A percentile compares a stretch with the other conserved stretches of the same genome.
These are phyloP conservation scores for Dendrophyllia cribrosa DNA, from an alignment of 64 coral and sea anemone genomes.

Conservation along the genomic window DNA sequence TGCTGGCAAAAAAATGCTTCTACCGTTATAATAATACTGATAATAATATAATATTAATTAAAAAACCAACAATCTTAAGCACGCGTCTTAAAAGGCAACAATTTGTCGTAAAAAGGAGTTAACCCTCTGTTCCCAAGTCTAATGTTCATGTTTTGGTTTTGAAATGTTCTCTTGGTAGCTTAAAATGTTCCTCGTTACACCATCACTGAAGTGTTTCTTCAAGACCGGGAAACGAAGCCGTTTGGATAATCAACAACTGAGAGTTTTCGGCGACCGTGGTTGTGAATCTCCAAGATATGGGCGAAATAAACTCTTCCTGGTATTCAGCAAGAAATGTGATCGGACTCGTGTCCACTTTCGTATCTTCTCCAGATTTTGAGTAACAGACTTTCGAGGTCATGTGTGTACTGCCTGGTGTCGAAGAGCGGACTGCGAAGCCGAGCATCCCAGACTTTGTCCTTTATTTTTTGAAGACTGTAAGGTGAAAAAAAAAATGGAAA, in stretches of 20 bases:
- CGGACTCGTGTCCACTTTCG: conserved; percentile 61
- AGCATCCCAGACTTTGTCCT: conserved; percentile 86
- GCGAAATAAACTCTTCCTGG: neutral
- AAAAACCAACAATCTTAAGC: neutral
- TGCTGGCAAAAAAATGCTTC: neutral
- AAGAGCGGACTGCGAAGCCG: conserved; percentile 89
- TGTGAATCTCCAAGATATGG: neutral
- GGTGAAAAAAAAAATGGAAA: conserved; percentile 11
- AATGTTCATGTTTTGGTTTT: neutral
- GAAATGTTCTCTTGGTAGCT: neutral
- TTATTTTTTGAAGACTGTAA: conserved; percentile 74
- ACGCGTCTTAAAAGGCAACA: neutral
- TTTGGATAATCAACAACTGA: neutral
- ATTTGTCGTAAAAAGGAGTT: neutral
- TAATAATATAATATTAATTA: neutral
- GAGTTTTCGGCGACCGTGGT: neutral
- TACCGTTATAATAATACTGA: neutral
- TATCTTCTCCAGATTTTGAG: conserved; percentile 87
- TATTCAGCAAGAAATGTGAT: conserved; percentile 29
- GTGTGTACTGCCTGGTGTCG: conserved; percentile 90
- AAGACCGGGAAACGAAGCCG: neutral
- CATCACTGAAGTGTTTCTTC: neutral
- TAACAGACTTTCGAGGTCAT: conserved; percentile 81
- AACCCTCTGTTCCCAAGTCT: neutral
- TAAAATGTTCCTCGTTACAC: neutral